Conservation (phyloP, 2,888 invertebrate species). For the Mechanitis mazaeus region DNA sequence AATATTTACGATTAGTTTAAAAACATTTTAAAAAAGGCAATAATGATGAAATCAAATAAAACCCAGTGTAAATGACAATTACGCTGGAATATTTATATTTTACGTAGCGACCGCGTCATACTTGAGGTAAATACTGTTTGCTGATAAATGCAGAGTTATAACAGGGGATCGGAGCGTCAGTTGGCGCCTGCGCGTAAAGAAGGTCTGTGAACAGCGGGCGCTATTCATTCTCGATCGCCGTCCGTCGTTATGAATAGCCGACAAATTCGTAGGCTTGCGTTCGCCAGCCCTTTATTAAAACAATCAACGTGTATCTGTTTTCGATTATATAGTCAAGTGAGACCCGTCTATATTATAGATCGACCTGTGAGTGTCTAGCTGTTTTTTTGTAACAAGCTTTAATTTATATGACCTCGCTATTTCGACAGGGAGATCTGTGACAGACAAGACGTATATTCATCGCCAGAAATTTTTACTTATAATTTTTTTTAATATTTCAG, state of each 20-base stretch:
- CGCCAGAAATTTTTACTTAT: neutral
- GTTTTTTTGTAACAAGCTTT: constrained; percentile 35
- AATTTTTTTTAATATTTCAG: constrained; percentile 47
- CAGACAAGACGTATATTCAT: neutral
- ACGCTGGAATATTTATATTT: constrained; percentile 37
- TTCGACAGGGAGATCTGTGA: constrained; percentile 7
- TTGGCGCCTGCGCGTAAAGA: constrained; percentile 62
- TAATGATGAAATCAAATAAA: constrained; percentile 8
- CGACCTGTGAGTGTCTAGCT: constrained; percentile 61
- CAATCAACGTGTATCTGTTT: constrained; percentile 47
- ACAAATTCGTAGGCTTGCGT: constrained; percentile 55
- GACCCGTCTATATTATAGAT: constrained; percentile 66
- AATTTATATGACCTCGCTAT: constrained; percentile 5
- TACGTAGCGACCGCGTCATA: constrained; percentile 46
- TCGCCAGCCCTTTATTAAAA: constrained; percentile 38
- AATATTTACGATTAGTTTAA: too few relatives aligned
- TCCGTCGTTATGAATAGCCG: constrained; percentile 56
- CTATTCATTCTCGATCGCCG: constrained; percentile 34
- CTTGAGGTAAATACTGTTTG: constrained; percentile 48
- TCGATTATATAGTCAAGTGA: constrained; percentile 66
- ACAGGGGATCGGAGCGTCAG: constrained; percentile 45
- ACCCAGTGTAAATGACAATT: constrained; percentile 13
- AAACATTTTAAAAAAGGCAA: too few relatives aligned
- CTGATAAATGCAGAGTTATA: constrained; percentile 49
- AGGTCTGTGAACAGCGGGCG: constrained; percentile 47